phyloP scores from a whole-genome alignment of 2,113 vertebrate genomes.

The Grus americana region DNA sequence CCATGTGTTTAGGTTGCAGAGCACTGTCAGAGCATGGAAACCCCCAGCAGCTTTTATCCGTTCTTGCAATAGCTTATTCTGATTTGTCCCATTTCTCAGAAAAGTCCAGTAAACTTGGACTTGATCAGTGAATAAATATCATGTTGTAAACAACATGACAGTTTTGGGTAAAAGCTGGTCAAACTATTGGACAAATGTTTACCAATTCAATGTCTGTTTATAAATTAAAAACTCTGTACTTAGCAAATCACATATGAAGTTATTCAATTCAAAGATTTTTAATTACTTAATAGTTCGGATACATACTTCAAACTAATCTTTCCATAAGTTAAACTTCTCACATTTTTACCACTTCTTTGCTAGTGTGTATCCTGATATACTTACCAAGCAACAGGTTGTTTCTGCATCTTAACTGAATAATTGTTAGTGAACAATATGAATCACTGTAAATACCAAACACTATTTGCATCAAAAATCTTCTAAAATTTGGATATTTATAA shows the following conservation, averaged over 20 bases:
- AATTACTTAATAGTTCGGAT: neutral
- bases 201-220: neutral
- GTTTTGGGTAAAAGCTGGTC: neutral
- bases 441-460: neutral
- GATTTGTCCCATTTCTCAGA: neutral
- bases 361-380: neutral
- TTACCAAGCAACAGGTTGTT: neutral
- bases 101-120: neutral
- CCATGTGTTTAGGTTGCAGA: neutral
- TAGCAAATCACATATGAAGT: neutral
- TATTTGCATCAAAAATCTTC: neutral
- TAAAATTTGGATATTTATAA: neutral
- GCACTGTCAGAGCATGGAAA: neutral
- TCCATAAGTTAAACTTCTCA: neutral
- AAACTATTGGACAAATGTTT: neutral
- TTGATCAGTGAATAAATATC: neutral
- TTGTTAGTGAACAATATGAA: neutral
- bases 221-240: neutral
- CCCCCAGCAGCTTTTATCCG: neutral
- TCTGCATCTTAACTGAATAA: neutral
- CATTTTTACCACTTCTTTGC: neutral
- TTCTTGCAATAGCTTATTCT: neutral
- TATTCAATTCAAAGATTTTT: neutral
- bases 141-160: neutral
- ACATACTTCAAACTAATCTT: neutral